Base-by-base conservation (phyloP, 2,113 vertebrate species). In the Coptodon bakossiorum region DNA sequence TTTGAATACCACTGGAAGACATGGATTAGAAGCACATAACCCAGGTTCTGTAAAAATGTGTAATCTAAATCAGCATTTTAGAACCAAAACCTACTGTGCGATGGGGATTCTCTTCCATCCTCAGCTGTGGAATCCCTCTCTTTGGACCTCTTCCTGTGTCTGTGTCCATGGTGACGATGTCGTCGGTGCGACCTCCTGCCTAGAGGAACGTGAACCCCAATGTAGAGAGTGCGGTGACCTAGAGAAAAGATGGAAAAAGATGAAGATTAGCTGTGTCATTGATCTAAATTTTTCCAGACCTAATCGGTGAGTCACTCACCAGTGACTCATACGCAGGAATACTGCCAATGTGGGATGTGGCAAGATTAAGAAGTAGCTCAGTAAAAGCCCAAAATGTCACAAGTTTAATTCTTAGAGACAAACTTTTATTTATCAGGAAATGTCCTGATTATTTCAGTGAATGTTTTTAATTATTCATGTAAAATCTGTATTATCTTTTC, bases 221-320 rank as follows among this genome's bases (percentile, higher is more conserved):
- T 99, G 96, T 99, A 99, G 54, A 99, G 96, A 8, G 99, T 99
- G 84, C 99, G 97, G 92, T 99, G 99, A 90, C 98, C 99, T 91
- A 1, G 16, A 88, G 63, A 19, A 79, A 76, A 83, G 7, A 89
- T 10, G 59, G 2, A n/a, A 73, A 73, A 43, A 73, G 68, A 73
- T 66, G 40, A 73, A 16, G 38, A 16, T 45, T 73, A 10, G 24
- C 43, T 12, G 16, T 78, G 16, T 31, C 27, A 50, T 50, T 29
- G 16, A 50, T 78, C 71, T 78, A 19, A 50, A n/a, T 14, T 78
- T 31, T 78, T 4, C 31, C 45, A 31, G 27, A 78, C 45, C 16
- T 50, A 12, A 48, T 48, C 4, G 6, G 40, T 45, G 38, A 45
- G 38, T 45, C 66, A 29, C 14, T 29, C 1, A 10, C 9, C 68